Base-by-base conservation (phyloP, 2,113 vertebrate species). In the Nanorana parkeri region DNA sequence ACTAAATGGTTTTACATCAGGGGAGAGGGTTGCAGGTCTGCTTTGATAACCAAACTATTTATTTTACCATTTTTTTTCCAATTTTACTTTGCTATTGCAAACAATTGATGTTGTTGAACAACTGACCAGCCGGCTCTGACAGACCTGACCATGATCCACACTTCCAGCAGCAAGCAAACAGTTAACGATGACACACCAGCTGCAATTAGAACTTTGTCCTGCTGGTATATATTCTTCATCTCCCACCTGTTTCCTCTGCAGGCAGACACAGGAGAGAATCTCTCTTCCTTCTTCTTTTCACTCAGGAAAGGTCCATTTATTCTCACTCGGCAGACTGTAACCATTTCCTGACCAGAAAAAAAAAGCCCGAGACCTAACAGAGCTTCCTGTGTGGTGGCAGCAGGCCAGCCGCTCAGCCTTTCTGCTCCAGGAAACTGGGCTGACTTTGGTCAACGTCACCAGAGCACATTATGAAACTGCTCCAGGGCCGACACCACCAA, bases 311-410 rank as follows among this genome's bases (percentile, higher is more conserved):
- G 51, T 28, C 21, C 28, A 55, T 66, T n/a, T 29, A 17, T 23
- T 74, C 51, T 75, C 28, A 65, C 69, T 66, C 58, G 29, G 29
- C 80, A 74, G 80, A 81, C 72, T 76, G 80, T 76, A 83, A 83
- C 80, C 80, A 75, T 83, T 81, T 81, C 79, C 79, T 81, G 58
- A 32, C 79, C 79, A 73, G n/a, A n/a, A n/a, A 13, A 7, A 16
- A 47, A 71, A 63, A 32, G 24, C 58, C 21, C 36, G n/a, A 56
- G 61, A n/a, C 52, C 41, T 82, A 63, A 52, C 61, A 67, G 80
- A 13, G 13, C 72, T 83, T 83, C 80, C 80, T 66, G 71, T 26
- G 63, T 7, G 32, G 4, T 82, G 71, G 80, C 71, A 67, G 58
- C 72, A 23, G 16, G 67, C 80, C 72, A 60, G 71, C 63, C 7